Conservation (phyloP, 2,113 vertebrate genomes). For the Marmota monax region DNA sequence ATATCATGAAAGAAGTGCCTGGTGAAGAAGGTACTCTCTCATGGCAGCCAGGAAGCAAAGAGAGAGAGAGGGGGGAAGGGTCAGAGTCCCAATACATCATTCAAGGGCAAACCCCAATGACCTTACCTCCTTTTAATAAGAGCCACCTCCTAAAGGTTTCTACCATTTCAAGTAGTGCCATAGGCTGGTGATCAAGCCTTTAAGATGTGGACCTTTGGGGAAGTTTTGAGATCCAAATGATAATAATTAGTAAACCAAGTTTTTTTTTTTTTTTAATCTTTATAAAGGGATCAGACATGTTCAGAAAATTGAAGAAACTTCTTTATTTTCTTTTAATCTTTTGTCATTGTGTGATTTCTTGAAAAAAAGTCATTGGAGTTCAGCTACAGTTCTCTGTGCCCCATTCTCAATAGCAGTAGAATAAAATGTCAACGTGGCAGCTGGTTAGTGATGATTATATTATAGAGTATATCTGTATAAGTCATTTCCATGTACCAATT, state of each 20-base stretch:
- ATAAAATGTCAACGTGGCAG: slow-evolving; percentile 80
- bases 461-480: slow-evolving; percentile 73
- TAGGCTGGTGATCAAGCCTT: neutral
- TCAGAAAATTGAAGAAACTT: slow-evolving; percentile 41
- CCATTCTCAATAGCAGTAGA: slow-evolving; percentile 55
- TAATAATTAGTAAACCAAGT: neutral
- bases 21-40: neutral
- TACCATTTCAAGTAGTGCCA: no score
- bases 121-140: neutral
- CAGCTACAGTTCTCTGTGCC: slow-evolving; percentile 75
- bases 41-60: neutral
- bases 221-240: neutral
- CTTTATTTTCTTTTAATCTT: slow-evolving; percentile 53
- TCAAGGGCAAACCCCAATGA: neutral
- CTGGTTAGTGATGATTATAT: slow-evolving; percentile 74
- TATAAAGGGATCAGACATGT: neutral
- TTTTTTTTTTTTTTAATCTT: slow-evolving; percentile 9
- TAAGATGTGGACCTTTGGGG: no score
- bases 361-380: slow-evolving; percentile 60
- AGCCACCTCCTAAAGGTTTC: neutral
- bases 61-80: no score
- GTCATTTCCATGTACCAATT: slow-evolving; percentile 82
- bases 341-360: slow-evolving; percentile 28
- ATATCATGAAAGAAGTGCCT: neutral
- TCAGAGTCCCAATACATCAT: neutral